These are phyloP conservation scores for Nomada goodeniana DNA, from an alignment of 2,888 invertebrate species.

Conservation along the genomic window DNA sequence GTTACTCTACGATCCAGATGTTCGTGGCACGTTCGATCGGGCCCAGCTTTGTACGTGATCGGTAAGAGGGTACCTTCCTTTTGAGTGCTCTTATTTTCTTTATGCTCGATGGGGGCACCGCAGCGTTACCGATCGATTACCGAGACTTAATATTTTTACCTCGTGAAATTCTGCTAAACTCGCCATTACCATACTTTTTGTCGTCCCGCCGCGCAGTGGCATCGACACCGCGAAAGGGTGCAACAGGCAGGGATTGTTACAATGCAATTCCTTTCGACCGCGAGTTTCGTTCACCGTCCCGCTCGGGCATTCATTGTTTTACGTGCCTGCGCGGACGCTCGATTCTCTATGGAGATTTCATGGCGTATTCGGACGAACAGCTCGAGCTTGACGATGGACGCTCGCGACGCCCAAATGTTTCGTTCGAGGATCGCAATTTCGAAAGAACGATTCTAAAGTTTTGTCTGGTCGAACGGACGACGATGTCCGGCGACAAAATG, in stretches of 20 bases:
- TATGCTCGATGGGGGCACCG: conserved; percentile 52
- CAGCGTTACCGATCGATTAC: conserved; percentile 55
- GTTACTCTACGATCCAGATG: conserved; percentile 72
- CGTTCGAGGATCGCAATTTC: too few species aligned
- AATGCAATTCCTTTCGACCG: neutral
- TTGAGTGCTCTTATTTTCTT: conserved; percentile 54
- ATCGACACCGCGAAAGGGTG: conserved; percentile 12
- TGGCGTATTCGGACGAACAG: neutral
- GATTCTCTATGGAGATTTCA: neutral
- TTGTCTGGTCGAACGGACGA: too few species aligned
- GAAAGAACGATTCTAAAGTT: too few species aligned
- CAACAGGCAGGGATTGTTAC: neutral
- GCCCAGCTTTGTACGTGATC: conserved; percentile 69
- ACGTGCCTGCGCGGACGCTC: neutral
- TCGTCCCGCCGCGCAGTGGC: neutral
- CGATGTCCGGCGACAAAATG: neutral
- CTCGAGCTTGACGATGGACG: neutral
- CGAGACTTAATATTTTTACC: conserved; percentile 36
- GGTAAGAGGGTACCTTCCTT: conserved; percentile 62
- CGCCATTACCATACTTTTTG: conserved; percentile 27
- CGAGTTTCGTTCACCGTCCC: neutral
- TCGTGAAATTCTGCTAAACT: conserved; percentile 28
- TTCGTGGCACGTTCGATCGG: conserved; percentile 70
- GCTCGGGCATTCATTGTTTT: neutral
- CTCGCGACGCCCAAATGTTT: too few species aligned